Evolutionary conservation across 1,140 invertebrate genomes (phyloP).

Genomic region (roundworm (Caenorhabditis elegans)): DNA sequence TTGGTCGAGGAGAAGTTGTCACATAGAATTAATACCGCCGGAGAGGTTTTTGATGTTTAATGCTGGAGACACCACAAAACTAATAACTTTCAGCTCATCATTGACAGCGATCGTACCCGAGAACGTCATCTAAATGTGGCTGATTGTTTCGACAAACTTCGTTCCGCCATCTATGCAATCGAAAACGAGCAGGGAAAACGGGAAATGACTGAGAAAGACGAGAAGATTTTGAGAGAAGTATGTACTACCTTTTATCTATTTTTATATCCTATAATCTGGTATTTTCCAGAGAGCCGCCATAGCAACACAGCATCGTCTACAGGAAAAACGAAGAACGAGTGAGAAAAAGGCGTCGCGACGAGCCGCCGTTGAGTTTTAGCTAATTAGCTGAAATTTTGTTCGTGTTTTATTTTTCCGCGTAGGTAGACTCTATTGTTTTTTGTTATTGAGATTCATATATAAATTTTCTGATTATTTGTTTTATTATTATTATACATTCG

Average conservation of each 20-base stretch:
- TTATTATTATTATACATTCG: too few species aligned
- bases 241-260: not conserved
- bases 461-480: not conserved
- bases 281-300: slow-evolving; percentile 35
- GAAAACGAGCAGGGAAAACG: not conserved
- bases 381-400: not conserved
- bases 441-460: slow-evolving; percentile 16
- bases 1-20: slow-evolving; percentile 6
- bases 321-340: slow-evolving; percentile 13
- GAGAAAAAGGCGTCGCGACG: slow-evolving; percentile 23
- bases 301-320: slow-evolving; percentile 16
- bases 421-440: slow-evolving; percentile 14
- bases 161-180: slow-evolving; percentile 34
- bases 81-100: slow-evolving; percentile 36
- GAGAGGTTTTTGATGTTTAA: slow-evolving; percentile 36
- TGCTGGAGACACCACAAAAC: not conserved
- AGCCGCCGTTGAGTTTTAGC: slow-evolving; percentile 19
- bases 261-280: not conserved
- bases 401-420: not conserved
- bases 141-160: slow-evolving; percentile 40
- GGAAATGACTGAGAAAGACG: slow-evolving; percentile 6
- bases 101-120: slow-evolving; percentile 40
- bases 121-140: slow-evolving; percentile 39
- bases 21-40: slow-evolving; percentile 35
- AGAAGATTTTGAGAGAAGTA: slow-evolving; percentile 14